phyloP scores from a whole-genome alignment of 2,888 invertebrate species.

The Meteorus cinctellus region DNA sequence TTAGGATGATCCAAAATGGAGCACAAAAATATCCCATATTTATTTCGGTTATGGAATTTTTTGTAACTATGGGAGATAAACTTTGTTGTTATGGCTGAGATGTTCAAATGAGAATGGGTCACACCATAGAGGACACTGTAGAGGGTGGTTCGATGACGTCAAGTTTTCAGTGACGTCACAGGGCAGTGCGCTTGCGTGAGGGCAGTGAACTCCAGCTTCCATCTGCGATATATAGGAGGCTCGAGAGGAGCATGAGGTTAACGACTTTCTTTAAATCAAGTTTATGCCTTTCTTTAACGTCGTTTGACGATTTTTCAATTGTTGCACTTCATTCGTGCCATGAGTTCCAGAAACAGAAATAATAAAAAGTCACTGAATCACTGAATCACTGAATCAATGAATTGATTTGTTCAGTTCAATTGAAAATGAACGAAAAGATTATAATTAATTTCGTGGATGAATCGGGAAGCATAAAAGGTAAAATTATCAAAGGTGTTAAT shows the following conservation, averaged over 20 bases:
- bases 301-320: neutral
- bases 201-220: constrained; percentile 57
- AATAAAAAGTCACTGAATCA: neutral
- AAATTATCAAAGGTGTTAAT: neutral
- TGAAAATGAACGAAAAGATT: neutral
- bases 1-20: neutral
- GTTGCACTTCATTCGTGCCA: neutral
- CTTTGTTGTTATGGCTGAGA: neutral
- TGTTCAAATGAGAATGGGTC: neutral
- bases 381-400: neutral
- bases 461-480: neutral
- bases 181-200: constrained; percentile 56
- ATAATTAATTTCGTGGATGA: neutral
- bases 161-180: constrained; percentile 60
- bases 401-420: neutral
- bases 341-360: neutral
- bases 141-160: constrained; percentile 56
- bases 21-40: neutral
- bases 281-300: neutral
- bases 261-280: constrained; percentile 37
- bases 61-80: no score
- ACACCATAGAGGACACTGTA: neutral
- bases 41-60: neutral
- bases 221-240: constrained; percentile 13
- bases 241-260: constrained; percentile 40